Base-by-base conservation (phyloP, 2,113 vertebrate species). In the Phaethornis superciliosus region DNA sequence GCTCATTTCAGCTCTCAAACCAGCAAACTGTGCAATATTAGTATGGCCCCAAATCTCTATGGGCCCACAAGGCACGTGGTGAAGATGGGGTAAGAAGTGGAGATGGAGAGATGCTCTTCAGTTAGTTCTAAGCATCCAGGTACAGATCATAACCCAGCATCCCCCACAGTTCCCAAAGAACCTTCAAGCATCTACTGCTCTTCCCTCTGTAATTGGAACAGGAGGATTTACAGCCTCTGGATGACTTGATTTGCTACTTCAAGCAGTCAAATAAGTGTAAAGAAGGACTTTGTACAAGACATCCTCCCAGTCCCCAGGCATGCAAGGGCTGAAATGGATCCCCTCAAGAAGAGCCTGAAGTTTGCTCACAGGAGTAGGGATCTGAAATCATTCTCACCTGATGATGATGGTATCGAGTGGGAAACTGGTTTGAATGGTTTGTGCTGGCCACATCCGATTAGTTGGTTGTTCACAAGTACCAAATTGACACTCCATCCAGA, bases 11-110 rank as follows among this genome's bases (percentile, higher is more conserved):
- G 37, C 26, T 56, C 42, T n/a, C 16, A 37, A 78, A 67, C 26
- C 32, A 67, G 5, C 33, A 59, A 59, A 17, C 20, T 15, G 10
- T 44, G 6, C 46, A 46, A 47, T 12, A 33, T 6, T 2, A 0
- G 4, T 14, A 26, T 52, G 5, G 2, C 11, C 24, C 30, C 40
- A 80, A 85, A 9, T 23, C 54, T 47, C 8, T 40, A 37, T 3
- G 7, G 14, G 49, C 23, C 26, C 58, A 84, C 26, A 8, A 40
- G n/a, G 13, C 3, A n/a, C 6, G 28, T 0, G 0, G 20, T 28
- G 33, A 42, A 28, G 20, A 20, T 23, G 30, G 22, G 8, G 12
- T 17, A 75, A 91, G 15, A 18, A 44, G 21, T 35, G 7, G 44
- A 81, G 85, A 33, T 23, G 2, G 24, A 16, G 2, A 33, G 27